These are phyloP conservation scores for Aphaenogaster rudis DNA, from an alignment of 1,140 invertebrate species.

Conservation along the genomic window DNA sequence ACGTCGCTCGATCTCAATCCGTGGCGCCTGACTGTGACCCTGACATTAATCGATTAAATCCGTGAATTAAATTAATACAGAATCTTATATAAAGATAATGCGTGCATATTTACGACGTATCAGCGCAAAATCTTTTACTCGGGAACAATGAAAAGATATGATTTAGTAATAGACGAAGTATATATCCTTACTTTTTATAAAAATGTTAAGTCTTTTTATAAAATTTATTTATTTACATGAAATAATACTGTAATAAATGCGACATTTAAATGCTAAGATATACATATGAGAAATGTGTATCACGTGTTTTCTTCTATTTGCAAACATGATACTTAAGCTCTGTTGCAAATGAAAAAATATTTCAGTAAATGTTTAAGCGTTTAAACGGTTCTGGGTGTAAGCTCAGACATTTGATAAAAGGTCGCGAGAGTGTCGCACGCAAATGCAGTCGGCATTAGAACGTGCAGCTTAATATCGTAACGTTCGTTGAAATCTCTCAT, in stretches of 20 bases:
- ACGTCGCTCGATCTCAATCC: slow-evolving; percentile 60
- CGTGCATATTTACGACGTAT: background rate
- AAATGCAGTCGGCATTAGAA: slow-evolving; percentile 2
- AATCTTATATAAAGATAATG: background rate
- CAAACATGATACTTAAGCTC: background rate
- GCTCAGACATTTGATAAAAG: slow-evolving; percentile 4
- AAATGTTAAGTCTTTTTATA: background rate
- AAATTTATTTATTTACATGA: background rate
- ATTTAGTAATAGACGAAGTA: background rate
- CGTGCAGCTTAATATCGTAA: slow-evolving; percentile 52
- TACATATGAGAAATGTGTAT: background rate
- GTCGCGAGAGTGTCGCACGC: background rate
- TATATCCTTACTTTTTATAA: background rate
- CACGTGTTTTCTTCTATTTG: background rate
- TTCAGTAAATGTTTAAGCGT: background rate
- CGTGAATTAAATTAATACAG: background rate
- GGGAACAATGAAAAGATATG: background rate
- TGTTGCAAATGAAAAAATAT: background rate
- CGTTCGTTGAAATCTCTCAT: slow-evolving; percentile 70
- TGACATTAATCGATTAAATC: background rate
- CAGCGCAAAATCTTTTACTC: background rate
- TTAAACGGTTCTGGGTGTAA: background rate
- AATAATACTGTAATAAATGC: background rate
- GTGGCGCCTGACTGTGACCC: no score
- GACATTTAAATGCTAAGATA: background rate